phyloP scores from a whole-genome alignment of 2,797 vertebrate genomes.

The Gephyroberyx darwinii region DNA sequence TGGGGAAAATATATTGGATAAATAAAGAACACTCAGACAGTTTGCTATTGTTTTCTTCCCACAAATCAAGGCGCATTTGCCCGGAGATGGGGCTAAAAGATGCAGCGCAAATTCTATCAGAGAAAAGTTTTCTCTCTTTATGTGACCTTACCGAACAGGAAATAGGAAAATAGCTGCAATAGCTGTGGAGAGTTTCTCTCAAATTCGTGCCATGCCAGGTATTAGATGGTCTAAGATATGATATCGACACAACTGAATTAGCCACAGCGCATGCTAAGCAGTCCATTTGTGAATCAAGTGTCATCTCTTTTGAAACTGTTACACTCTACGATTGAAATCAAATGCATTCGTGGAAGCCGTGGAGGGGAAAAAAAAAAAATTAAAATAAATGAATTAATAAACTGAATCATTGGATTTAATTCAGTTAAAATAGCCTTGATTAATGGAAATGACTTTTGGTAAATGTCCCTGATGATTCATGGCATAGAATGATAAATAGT shows the following conservation, averaged over 20 bases:
- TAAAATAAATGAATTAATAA: slow-evolving; percentile 13
- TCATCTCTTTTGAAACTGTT: not conserved
- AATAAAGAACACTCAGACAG: not conserved
- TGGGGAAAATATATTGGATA: slow-evolving; percentile 5
- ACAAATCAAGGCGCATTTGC: not conserved
- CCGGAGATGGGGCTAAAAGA: slow-evolving; percentile 15
- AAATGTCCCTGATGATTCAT: slow-evolving; percentile 26
- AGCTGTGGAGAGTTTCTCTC: not conserved
- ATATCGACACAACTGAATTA: slow-evolving; percentile 5
- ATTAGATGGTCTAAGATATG: slow-evolving; percentile 12
- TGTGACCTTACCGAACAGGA: slow-evolving; percentile 2
- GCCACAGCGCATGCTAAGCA: not conserved
- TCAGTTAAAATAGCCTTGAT: slow-evolving; percentile 34
- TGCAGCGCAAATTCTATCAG: not conserved
- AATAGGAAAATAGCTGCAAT: too few species aligned
- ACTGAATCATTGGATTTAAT: slow-evolving; percentile 29
- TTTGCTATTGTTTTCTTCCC: not conserved
- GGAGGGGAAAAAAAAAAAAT: not conserved
- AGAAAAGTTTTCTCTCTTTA: slow-evolving; percentile 6
- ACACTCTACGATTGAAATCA: not conserved
- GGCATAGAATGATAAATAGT: slow-evolving; percentile 20
- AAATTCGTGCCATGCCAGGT: slow-evolving; percentile 3
- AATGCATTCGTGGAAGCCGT: not conserved
- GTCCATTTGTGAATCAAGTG: not conserved
- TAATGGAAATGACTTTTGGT: slow-evolving; percentile 44